Evolutionary conservation across 2,888 invertebrate genomes (phyloP).

Genomic region (Hemicrepidius hirtus): DNA sequence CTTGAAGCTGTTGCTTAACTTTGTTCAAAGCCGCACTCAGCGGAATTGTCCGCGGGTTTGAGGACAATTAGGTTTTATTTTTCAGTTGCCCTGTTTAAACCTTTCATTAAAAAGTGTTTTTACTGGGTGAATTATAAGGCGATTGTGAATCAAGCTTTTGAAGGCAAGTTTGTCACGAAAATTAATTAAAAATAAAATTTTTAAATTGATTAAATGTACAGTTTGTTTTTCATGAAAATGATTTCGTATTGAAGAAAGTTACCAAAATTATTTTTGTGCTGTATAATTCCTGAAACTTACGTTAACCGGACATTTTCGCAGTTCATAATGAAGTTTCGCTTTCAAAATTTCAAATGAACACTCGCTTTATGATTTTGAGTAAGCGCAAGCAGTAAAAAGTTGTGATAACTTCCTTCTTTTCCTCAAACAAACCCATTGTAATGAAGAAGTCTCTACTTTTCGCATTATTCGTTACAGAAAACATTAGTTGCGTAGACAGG

Average conservation of each 20-base stretch:
- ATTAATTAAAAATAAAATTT: slow-evolving; percentile 11
- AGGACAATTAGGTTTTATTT: slow-evolving; percentile 13
- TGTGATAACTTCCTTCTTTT: too few relatives aligned
- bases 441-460: too few relatives aligned
- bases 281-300: background rate
- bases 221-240: background rate
- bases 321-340: slow-evolving; percentile 2
- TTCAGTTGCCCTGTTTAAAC: slow-evolving; percentile 6
- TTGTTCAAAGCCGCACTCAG: slow-evolving; percentile 8
- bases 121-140: background rate
- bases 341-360: slow-evolving; percentile 6
- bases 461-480: too few relatives aligned
- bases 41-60: slow-evolving; percentile 11
- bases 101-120: slow-evolving; percentile 11
- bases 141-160: slow-evolving; percentile 2
- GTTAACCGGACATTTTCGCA: slow-evolving; percentile 9
- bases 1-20: slow-evolving; percentile 4
- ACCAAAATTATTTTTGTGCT: too few relatives aligned
- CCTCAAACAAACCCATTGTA: too few relatives aligned
- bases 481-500: background rate
- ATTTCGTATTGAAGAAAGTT: background rate
- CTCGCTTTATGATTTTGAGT: slow-evolving; percentile 8
- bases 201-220: slow-evolving; percentile 1
- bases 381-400: background rate
- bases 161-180: background rate